These are phyloP conservation scores for Petrolisthes cinctipes DNA, from an alignment of 2,888 invertebrate species.

Conservation along the genomic window DNA sequence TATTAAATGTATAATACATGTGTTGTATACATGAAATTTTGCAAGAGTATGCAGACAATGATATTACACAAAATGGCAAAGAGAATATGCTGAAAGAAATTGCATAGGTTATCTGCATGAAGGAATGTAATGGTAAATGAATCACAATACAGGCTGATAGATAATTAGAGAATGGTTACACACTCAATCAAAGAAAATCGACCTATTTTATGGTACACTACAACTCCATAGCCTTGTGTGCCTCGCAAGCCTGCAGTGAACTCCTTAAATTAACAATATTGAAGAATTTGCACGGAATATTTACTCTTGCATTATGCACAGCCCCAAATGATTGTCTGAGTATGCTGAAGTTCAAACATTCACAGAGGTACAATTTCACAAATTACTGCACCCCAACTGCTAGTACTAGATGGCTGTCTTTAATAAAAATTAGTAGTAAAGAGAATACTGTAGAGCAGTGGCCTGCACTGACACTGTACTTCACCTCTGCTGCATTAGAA, in stretches of 20 bases:
- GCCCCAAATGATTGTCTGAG: constrained; percentile 24
- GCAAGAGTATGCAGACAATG: no score
- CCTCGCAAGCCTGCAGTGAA: constrained; percentile 4
- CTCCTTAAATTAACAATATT: no score
- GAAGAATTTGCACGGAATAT: neutral
- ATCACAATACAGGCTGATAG: no score
- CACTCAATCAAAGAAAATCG: no score
- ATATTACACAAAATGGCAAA: no score
- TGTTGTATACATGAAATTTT: no score
- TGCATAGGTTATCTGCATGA: no score
- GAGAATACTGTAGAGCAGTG: constrained; percentile 31
- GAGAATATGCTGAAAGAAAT: no score
- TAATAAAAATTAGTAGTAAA: constrained; percentile 7
- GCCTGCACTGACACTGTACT: constrained; percentile 36
- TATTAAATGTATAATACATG: no score
- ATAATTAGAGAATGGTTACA: no score
- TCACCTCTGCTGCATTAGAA: constrained; percentile 45
- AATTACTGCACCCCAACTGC: constrained; percentile 27
- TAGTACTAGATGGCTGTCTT: constrained; percentile 34
- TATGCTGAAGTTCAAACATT: constrained; percentile 34
- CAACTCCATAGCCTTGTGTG: neutral
- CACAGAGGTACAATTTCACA: constrained; percentile 21
- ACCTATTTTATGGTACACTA: no score
- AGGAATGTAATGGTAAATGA: no score
- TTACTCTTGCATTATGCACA: constrained; percentile 1